phyloP scores from a whole-genome alignment of 2,888 invertebrate genomes.

The Nomada ruficornis region DNA sequence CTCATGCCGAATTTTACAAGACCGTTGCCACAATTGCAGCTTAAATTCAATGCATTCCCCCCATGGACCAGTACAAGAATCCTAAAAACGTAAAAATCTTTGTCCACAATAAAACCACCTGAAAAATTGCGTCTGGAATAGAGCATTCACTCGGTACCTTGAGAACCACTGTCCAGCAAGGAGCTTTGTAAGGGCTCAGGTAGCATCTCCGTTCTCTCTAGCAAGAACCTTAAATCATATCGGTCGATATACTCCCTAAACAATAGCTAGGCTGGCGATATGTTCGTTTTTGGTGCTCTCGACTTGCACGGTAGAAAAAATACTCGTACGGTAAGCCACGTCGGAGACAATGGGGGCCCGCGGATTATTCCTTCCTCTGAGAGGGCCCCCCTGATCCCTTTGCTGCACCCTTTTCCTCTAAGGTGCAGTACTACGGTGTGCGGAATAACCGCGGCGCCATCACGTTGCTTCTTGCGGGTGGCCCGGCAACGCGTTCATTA shows the following conservation, averaged over 20 bases:
- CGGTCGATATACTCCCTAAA: constrained; percentile 73
- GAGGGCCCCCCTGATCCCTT: constrained; percentile 24
- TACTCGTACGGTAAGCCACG: constrained; percentile 67
- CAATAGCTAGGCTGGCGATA: constrained; percentile 68
- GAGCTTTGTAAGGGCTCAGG: constrained; percentile 27
- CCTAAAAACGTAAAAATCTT: too few species aligned
- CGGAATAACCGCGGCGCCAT: constrained; percentile 21
- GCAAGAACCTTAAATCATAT: constrained; percentile 72
- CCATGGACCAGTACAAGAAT: too few species aligned
- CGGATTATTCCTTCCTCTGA: constrained; percentile 59
- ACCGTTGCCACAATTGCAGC: too few species aligned
- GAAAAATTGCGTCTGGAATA: neutral
- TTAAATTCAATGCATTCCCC: too few species aligned
- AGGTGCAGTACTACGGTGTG: constrained; percentile 25
- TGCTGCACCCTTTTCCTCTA: constrained; percentile 31
- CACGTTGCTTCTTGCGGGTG: constrained; percentile 67
- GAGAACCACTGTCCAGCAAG: constrained; percentile 64
- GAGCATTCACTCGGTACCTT: constrained; percentile 3
- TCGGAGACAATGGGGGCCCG: constrained; percentile 67
- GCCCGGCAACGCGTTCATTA: constrained; percentile 78
- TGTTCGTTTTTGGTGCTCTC: constrained; percentile 64
- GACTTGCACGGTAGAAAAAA: constrained; percentile 57
- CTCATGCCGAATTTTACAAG: too few species aligned
- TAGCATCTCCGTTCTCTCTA: constrained; percentile 27
- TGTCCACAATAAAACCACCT: too few species aligned